Evolutionary conservation across 2,888 invertebrate species (phyloP).

Genomic region (Rhyacophila evoluta): DNA sequence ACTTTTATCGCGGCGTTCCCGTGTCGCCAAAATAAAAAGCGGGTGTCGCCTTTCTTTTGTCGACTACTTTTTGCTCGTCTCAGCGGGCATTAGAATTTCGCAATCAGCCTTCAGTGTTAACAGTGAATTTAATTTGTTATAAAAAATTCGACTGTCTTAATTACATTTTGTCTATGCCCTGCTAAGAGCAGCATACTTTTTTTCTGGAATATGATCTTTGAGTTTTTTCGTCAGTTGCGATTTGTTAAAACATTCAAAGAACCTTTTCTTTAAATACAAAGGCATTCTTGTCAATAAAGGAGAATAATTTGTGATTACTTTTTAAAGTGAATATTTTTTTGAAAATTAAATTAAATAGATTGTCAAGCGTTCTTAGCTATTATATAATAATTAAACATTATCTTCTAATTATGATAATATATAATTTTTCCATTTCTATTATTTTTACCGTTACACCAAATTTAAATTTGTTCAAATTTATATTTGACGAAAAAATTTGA

Average conservation of each 20-base stretch:
- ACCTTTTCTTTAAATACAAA: background rate
- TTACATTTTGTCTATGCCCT: conserved; percentile 33
- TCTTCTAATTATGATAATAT: no score
- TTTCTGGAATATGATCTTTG: conserved; percentile 26
- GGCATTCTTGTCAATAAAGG: background rate
- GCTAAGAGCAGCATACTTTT: conserved; percentile 12
- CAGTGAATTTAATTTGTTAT: conserved; percentile 33
- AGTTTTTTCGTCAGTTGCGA: conserved; percentile 16
- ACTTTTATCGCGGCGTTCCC: conserved; percentile 37
- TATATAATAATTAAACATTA: no score
- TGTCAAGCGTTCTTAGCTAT: no score
- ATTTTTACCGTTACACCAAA: no score
- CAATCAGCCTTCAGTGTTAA: conserved; percentile 36
- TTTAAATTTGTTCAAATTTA: no score
- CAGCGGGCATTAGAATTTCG: conserved; percentile 7
- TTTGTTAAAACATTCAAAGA: background rate
- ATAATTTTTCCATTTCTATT: no score
- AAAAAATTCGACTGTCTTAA: conserved; percentile 44
- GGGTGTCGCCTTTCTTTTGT: background rate
- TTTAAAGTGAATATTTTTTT: background rate
- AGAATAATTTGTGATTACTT: background rate
- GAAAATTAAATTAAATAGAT: no score
- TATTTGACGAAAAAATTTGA: no score
- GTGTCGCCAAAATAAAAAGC: background rate
- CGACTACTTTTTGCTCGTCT: conserved; percentile 15